phyloP scores from a whole-genome alignment of 2,797 vertebrate species.

The Lacerta viridis region DNA sequence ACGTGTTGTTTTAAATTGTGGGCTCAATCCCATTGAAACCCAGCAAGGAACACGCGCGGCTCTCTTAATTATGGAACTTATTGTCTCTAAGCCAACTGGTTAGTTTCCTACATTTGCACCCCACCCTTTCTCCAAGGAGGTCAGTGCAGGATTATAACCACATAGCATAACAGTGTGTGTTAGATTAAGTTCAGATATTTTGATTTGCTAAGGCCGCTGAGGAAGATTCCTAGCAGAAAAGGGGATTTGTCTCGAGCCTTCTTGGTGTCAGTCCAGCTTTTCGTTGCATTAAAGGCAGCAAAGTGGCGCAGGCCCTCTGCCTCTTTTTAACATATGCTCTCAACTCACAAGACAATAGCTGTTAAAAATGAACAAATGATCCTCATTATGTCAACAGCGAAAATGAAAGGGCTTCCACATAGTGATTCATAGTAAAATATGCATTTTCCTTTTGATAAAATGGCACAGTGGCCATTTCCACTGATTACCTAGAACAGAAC shows the following conservation, averaged over 20 bases:
- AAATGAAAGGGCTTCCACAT: slow-evolving; percentile 8
- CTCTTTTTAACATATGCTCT: not conserved
- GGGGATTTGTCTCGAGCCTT: not conserved
- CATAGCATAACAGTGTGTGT: not conserved
- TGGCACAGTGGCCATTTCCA: not conserved
- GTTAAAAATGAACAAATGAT: not conserved
- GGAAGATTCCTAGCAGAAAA: not conserved
- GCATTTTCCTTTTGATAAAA: slow-evolving; percentile 11
- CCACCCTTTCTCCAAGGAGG: not conserved
- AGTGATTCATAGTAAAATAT: not conserved
- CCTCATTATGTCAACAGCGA: not conserved
- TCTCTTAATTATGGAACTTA: not conserved
- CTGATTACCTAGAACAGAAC: not conserved
- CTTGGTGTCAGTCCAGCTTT: not conserved
- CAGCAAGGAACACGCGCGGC: not conserved
- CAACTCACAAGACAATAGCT: not conserved
- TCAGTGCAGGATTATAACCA: not conserved
- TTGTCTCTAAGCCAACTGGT: not conserved
- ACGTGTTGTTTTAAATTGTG: not conserved
- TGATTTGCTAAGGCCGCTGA: not conserved
- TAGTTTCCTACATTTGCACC: not conserved
- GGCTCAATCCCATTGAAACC: not conserved
- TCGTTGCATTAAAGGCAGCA: not conserved
- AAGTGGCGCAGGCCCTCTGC: not conserved
- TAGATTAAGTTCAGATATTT: not conserved